Conservation (phyloP, 2,888 invertebrate species). For the Drosophila antonietae region DNA sequence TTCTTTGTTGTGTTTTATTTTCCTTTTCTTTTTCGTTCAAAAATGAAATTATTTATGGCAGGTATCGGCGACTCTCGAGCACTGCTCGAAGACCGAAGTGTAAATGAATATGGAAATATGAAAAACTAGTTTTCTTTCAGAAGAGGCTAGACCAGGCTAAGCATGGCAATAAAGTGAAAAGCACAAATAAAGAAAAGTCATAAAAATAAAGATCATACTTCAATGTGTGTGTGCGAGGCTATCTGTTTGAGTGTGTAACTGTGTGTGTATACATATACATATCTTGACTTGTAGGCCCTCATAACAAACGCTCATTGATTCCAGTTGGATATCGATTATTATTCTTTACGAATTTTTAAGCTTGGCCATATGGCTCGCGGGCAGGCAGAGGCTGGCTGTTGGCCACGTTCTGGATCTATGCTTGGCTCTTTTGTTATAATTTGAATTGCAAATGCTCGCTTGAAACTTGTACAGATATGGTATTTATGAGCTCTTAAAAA, state of each 20-base stretch:
- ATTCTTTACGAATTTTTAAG: constrained; percentile 33
- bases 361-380: constrained; percentile 33
- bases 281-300: constrained; percentile 45
- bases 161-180: constrained; percentile 58
- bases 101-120: constrained; percentile 71
- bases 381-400: constrained; percentile 9
- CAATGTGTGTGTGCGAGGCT: constrained; percentile 15
- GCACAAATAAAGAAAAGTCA: constrained; percentile 58
- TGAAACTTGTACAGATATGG: constrained; percentile 43
- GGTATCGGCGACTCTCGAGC: constrained; percentile 16
- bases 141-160: constrained; percentile 8
- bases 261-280: not conserved
- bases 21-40: constrained; percentile 4
- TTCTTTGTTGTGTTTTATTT: constrained; percentile 10
- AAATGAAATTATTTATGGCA: constrained; percentile 21
- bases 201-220: constrained; percentile 54
- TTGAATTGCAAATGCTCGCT: constrained; percentile 66
- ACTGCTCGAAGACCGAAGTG: constrained; percentile 49
- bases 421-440: constrained; percentile 45
- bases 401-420: constrained; percentile 17
- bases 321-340: constrained; percentile 25
- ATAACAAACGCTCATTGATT: constrained; percentile 38
- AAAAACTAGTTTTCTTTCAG: constrained; percentile 67
- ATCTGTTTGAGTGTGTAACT: not conserved
- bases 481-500: constrained; percentile 70